phyloP scores from a whole-genome alignment of 2,797 vertebrate genomes.

The Huso huso region DNA sequence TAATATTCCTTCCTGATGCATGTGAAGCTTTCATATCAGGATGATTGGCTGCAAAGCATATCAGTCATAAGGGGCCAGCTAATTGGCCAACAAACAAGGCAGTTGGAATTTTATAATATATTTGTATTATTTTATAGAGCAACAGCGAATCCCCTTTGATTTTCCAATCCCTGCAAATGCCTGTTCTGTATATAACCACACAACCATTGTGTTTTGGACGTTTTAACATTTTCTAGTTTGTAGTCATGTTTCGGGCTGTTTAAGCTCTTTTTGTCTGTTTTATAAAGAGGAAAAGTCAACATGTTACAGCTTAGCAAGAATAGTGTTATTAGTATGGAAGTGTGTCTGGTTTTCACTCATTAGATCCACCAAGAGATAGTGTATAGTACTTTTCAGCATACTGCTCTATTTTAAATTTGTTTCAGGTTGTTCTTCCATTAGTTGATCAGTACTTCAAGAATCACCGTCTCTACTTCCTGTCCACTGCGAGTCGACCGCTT shows the following conservation, averaged over 20 bases:
- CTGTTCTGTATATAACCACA: background rate
- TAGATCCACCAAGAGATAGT: background rate
- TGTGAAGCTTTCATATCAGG: too few species aligned
- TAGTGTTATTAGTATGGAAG: too few species aligned
- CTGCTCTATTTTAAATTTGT: conserved; percentile 14
- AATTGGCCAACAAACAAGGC: too few species aligned
- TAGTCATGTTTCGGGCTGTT: too few species aligned
- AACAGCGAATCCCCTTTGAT: background rate
- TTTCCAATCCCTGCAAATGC: background rate
- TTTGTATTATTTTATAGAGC: background rate
- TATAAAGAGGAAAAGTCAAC: too few species aligned
- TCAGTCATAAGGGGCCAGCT: too few species aligned
- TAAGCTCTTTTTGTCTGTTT: too few species aligned
- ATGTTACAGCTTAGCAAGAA: too few species aligned
- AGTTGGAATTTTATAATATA: too few species aligned
- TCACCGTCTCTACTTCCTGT: conserved; percentile 91
- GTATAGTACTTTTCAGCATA: background rate
- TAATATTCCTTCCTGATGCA: too few species aligned
- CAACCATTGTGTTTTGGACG: background rate
- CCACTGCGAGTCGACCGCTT: conserved; percentile 83
- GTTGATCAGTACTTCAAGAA: conserved; percentile 98
- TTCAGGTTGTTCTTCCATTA: conserved; percentile 85
- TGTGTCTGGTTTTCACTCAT: background rate
- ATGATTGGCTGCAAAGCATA: too few species aligned
- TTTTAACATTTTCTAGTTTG: background rate